Conservation (phyloP, 2,113 vertebrate genomes). For the Apistogramma diplotaenia region DNA sequence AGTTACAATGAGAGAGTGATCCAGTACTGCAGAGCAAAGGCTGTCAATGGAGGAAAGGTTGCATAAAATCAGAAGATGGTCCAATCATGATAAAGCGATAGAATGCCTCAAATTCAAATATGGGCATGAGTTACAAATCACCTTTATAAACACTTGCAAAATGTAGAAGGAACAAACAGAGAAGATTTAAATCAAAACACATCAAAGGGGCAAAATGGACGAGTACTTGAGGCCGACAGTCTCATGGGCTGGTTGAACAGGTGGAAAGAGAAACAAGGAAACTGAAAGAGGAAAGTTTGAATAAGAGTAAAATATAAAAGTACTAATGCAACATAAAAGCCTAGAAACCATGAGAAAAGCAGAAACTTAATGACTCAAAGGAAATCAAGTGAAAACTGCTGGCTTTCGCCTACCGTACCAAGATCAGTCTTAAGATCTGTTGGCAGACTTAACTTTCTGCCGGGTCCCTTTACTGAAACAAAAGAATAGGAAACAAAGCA, state of each 20-base stretch:
- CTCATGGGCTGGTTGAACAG: conserved; percentile 51
- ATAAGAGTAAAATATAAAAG: conserved; percentile 7
- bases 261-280: conserved; percentile 51
- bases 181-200: conserved; percentile 44
- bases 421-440: conserved; percentile 99
- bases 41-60: conserved; percentile 62
- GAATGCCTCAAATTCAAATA: conserved; percentile 66
- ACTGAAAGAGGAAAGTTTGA: conserved; percentile 44
- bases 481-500: conserved; percentile 96
- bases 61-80: conserved; percentile 66
- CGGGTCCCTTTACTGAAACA: conserved; percentile 98
- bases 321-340: conserved; percentile 45
- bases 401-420: conserved; percentile 98
- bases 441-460: conserved; percentile 99
- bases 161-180: conserved; percentile 70
- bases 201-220: conserved; percentile 41
- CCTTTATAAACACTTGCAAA: conserved; percentile 83
- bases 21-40: conserved; percentile 63
- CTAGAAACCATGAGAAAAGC: conserved; percentile 58
- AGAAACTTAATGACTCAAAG: conserved; percentile 64
- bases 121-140: conserved; percentile 71
- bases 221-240: conserved; percentile 47
- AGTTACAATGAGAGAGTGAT: conserved; percentile 69
- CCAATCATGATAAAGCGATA: conserved; percentile 65
- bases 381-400: conserved; percentile 79